Conservation (phyloP, 2,797 vertebrate genomes). For the Gambusia yucatana region DNA sequence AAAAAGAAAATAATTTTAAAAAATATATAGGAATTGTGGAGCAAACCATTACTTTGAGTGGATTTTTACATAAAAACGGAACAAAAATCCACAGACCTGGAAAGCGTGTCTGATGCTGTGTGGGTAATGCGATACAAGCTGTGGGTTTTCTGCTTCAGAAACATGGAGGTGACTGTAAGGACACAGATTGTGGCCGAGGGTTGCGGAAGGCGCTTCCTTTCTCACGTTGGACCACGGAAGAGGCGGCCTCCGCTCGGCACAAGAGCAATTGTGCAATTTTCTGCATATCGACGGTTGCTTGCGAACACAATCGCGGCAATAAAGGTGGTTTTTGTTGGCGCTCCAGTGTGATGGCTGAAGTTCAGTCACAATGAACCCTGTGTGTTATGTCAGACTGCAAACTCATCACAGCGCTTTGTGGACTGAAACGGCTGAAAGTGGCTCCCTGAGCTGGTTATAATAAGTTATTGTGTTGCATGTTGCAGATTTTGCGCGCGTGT, state of each 20-base stretch:
- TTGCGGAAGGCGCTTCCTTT: slow-evolving; percentile 6
- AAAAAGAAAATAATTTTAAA: neutral
- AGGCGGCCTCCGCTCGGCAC: slow-evolving; percentile 6
- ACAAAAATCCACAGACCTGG: slow-evolving; percentile 23
- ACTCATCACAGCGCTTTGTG: neutral
- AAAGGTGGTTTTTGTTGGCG: slow-evolving; percentile 43
- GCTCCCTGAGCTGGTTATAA: neutral
- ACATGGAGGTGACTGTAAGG: slow-evolving; percentile 25
- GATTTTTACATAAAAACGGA: neutral
- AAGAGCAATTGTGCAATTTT: slow-evolving; percentile 29
- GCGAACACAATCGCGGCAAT: slow-evolving; percentile 35
- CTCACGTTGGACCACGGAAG: slow-evolving; percentile 3
- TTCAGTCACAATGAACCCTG: slow-evolving; percentile 16
- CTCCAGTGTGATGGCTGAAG: slow-evolving; percentile 27
- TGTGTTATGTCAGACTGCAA: slow-evolving; percentile 4
- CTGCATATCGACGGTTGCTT: slow-evolving; percentile 46
- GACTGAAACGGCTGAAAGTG: neutral
- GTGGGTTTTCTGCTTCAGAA: slow-evolving; percentile 14
- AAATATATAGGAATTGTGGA: neutral
- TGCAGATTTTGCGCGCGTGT: slow-evolving; percentile 60
- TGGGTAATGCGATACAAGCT: slow-evolving; percentile 36
- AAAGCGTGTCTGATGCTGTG: slow-evolving; percentile 9
- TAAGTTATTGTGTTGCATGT: slow-evolving; percentile 15
- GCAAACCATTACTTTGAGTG: neutral
- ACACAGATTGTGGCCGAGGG: slow-evolving; percentile 16